Evolutionary conservation across 2,797 vertebrate genomes (phyloP), one percentile per base, ranked within the genome.

Genomic region (Smutsia gigantea): DNA sequence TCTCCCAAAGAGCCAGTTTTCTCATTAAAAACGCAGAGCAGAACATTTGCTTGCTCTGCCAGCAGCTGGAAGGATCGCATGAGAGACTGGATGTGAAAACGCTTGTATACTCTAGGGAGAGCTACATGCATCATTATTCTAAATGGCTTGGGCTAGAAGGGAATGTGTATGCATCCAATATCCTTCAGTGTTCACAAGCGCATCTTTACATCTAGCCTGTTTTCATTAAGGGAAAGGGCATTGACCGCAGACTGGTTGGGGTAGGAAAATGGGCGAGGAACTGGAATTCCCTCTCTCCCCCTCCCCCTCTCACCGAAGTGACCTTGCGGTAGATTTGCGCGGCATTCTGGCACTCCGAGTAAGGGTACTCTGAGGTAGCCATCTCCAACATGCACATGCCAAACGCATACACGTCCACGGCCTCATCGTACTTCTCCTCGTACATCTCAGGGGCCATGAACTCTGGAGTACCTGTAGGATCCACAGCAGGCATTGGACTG

Each of bases 371-470:
- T 0, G 99, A 99, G 51, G 99, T 99, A 85, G 99, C 99, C 99
- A 99, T 99, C 98, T 99, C 99, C 98, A 99, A 98, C 99, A 99
- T 99, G 98, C 99, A 99, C 99, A 99, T 99, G 93, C 99, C 99
- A 0, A 99, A 99, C 68, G 99, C 99, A 0, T 99, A 99, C 95
- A 99, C 99, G 0, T 99, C 99, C 96, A 99, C 99, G 0, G 99
- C 99, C 96, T 99, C 99, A 0, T 99, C 99, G 0, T 99, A 99
- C 97, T 99, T 99, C 98, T 99, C 99, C 98, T 99, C 99, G 0
- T 99, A 99, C 99, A 99, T 99, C 98, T 99, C 99, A 0, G 99
- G 99, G 0, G 99, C 99, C 99, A 99, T 99, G 98, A 99, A 99
- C 98, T 99, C 99, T 0, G 99, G 99, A 4, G 99, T 99, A 95